phyloP scores from a whole-genome alignment of 2,888 invertebrate genomes.

The Chrysomela aeneicollis region DNA sequence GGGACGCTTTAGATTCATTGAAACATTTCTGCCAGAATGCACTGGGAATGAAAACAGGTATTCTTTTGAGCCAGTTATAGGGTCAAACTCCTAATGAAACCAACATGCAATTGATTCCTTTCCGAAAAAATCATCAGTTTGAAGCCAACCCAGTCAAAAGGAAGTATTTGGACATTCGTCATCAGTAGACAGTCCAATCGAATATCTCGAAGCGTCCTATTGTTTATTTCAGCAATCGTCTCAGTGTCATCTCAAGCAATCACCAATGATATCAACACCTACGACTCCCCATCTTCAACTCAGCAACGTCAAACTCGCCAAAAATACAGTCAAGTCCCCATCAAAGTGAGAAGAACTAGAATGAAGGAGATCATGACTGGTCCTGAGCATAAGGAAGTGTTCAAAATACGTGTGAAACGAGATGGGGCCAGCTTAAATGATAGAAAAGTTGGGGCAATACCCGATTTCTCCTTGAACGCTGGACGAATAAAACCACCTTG shows the following conservation, averaged over 20 bases:
- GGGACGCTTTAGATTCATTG: slow-evolving; percentile 44
- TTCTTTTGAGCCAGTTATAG: neutral
- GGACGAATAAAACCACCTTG: slow-evolving; percentile 33
- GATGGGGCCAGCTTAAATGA: neutral
- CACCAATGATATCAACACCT: slow-evolving; percentile 17
- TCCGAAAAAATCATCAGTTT: no score
- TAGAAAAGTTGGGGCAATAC: slow-evolving; percentile 19
- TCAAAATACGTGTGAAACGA: slow-evolving; percentile 48
- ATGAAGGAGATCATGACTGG: slow-evolving; percentile 41
- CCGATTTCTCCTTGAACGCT: slow-evolving; percentile 22
- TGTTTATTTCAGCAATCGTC: slow-evolving; percentile 29
- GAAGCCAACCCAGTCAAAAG: no score
- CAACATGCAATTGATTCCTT: no score
- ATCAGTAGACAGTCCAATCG: no score
- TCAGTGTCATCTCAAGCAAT: slow-evolving; percentile 28
- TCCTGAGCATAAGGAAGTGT: slow-evolving; percentile 50
- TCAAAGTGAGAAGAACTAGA: slow-evolving; percentile 11
- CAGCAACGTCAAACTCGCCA: slow-evolving; percentile 28
- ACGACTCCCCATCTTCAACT: slow-evolving; percentile 19
- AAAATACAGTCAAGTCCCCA: neutral
- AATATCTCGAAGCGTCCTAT: no score
- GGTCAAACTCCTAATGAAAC: no score
- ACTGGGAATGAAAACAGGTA: slow-evolving; percentile 52
- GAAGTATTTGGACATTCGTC: no score
- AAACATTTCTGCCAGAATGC: slow-evolving; percentile 49